Evolutionary conservation across 2,888 invertebrate species (phyloP).

Genomic region (Drosophila ochracea): DNA sequence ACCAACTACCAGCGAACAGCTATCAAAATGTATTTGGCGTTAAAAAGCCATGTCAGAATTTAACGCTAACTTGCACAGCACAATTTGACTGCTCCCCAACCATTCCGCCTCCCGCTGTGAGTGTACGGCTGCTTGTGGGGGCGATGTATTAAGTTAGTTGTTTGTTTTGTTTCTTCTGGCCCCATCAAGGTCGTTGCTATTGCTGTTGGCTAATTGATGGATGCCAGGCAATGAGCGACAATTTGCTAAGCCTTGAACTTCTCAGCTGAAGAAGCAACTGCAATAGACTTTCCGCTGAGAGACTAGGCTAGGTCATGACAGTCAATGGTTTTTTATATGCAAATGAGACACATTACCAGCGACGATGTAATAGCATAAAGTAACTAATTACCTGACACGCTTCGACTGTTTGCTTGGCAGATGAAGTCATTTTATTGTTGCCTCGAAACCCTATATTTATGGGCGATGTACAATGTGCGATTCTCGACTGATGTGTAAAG

Average conservation of each 20-base stretch:
- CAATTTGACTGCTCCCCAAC: neutral
- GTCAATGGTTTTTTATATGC: slow-evolving; percentile 65
- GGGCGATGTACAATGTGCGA: slow-evolving; percentile 29
- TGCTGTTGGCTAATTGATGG: slow-evolving; percentile 64
- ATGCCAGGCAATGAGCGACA: slow-evolving; percentile 73
- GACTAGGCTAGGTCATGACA: slow-evolving; percentile 40
- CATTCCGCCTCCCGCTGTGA: neutral
- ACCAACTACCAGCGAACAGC: slow-evolving; percentile 29
- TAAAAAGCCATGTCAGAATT: slow-evolving; percentile 77
- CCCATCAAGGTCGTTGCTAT: slow-evolving; percentile 52
- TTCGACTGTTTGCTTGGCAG: slow-evolving; percentile 66
- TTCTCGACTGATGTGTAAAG: slow-evolving; percentile 47
- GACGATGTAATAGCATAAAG: slow-evolving; percentile 50
- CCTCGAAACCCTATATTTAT: slow-evolving; percentile 57
- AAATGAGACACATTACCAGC: slow-evolving; percentile 56
- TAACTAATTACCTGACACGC: slow-evolving; percentile 76
- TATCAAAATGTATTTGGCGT: slow-evolving; percentile 58
- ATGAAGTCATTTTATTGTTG: slow-evolving; percentile 65
- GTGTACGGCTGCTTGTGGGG: slow-evolving; percentile 21
- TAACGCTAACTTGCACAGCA: slow-evolving; percentile 63
- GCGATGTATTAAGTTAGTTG: slow-evolving; percentile 36
- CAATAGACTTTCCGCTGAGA: slow-evolving; percentile 14
- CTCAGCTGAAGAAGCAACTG: slow-evolving; percentile 32
- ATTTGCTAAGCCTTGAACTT: slow-evolving; percentile 76
- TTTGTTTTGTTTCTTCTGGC: slow-evolving; percentile 47